Conservation (phyloP, 2,888 invertebrate genomes). For the Leptinotarsa rubiginosa region DNA sequence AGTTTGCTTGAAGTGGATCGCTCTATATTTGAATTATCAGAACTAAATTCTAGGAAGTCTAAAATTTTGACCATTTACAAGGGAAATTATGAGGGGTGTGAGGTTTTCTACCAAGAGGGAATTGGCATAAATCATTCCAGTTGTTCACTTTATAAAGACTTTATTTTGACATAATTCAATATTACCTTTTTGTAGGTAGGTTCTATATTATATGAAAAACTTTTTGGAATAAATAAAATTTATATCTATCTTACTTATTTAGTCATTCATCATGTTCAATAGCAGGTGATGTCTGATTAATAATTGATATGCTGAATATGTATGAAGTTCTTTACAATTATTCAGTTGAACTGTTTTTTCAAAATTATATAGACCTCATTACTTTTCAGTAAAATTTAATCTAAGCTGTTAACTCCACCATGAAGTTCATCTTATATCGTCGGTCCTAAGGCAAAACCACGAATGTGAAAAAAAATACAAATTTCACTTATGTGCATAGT, state of each 20-base stretch:
- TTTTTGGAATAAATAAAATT: conserved; percentile 18
- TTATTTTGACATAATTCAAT: conserved; percentile 17
- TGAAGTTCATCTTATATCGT: no score
- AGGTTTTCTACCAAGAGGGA: not conserved
- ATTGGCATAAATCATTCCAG: not conserved
- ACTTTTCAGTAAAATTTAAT: no score
- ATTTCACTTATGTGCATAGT: no score
- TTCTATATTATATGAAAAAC: conserved; percentile 18
- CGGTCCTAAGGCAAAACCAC: no score
- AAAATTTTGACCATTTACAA: no score
- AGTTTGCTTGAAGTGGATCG: no score
- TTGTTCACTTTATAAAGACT: not conserved
- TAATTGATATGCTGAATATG: conserved; percentile 4
- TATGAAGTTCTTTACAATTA: not conserved
- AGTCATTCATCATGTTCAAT: conserved; percentile 11
- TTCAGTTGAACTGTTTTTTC: not conserved
- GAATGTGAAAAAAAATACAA: no score
- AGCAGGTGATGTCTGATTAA: conserved; percentile 7
- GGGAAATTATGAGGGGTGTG: not conserved
- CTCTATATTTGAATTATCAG: no score
- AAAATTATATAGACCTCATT: not conserved
- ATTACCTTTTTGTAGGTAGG: conserved; percentile 5
- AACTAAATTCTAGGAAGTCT: no score
- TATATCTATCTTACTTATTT: conserved; percentile 2
- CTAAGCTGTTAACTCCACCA: no score